phyloP scores from a whole-genome alignment of 2,113 vertebrate genomes.

The Syngnathus scovelli region DNA sequence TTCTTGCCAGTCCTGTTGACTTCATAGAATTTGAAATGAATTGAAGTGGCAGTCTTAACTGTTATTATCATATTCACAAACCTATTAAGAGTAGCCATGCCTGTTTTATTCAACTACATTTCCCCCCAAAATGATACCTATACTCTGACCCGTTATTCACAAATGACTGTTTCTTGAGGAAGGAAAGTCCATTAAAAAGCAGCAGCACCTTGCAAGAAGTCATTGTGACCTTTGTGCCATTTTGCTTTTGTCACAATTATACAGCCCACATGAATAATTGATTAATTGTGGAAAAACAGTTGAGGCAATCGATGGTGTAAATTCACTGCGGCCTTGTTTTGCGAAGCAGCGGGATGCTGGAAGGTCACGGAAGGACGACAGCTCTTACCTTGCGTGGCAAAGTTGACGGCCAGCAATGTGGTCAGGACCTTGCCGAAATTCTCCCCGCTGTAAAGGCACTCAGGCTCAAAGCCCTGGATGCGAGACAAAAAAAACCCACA shows the following conservation, averaged over 20 bases:
- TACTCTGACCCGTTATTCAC: no score
- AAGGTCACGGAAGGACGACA: background rate
- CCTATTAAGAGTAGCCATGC: no score
- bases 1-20: no score
- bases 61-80: no score
- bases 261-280: slow-evolving; percentile 4
- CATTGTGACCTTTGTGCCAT: background rate
- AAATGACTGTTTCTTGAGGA: no score
- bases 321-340: background rate
- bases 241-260: background rate
- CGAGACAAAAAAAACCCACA: slow-evolving; percentile 22
- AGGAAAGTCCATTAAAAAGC: background rate
- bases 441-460: slow-evolving; percentile 84
- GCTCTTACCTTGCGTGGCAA: slow-evolving; percentile 88
- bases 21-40: background rate
- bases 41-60: background rate
- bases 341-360: background rate
- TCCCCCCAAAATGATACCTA: no score
- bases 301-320: slow-evolving; percentile 1
- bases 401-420: slow-evolving; percentile 84
- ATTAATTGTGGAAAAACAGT: slow-evolving; percentile 11
- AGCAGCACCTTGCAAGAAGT: background rate
- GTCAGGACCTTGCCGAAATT: slow-evolving; percentile 85
- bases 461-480: slow-evolving; percentile 85
- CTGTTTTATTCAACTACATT: no score